A percentile compares a stretch with the other conserved stretches of the same genome.
These are phyloP conservation scores for Neolamprologus cancellatus DNA, from an alignment of 2,113 vertebrate genomes.

Conservation along the genomic window DNA sequence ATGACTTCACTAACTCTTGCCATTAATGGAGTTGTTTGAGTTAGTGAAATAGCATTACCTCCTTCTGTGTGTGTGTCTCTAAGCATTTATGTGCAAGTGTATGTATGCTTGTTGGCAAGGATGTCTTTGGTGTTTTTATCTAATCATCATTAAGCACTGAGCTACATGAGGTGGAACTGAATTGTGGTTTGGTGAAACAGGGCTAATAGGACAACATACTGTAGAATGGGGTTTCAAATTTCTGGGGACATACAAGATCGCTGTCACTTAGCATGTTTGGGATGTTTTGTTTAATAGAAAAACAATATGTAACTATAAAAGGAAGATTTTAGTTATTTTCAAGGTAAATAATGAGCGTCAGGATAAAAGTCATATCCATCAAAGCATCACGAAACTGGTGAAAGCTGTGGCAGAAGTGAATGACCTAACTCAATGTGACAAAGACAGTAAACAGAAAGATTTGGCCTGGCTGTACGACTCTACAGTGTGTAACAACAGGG, in stretches of 20 bases:
- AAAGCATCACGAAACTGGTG: background rate
- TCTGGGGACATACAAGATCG: background rate
- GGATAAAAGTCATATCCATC: background rate
- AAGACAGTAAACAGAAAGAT: slow-evolving; percentile 17
- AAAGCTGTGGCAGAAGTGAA: background rate
- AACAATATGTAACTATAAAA: background rate
- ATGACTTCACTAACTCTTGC: slow-evolving; percentile 11
- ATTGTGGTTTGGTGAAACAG: background rate
- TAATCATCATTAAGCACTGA: slow-evolving; percentile 13
- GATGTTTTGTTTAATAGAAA: background rate
- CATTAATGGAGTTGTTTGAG: slow-evolving; percentile 8
- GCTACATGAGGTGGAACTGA: slow-evolving; percentile 3
- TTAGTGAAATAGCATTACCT: slow-evolving; percentile 47
- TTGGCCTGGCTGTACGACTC: background rate
- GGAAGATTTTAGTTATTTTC: background rate
- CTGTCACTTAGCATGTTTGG: background rate
- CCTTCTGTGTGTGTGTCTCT: background rate
- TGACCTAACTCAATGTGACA: slow-evolving; percentile 6
- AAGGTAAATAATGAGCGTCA: background rate
- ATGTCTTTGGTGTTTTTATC: background rate
- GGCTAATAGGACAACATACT: background rate
- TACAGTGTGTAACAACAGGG: slow-evolving; percentile 17
- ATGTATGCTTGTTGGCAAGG: background rate
- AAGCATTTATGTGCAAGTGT: background rate
- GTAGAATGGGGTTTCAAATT: background rate